Evolutionary conservation across 2,888 invertebrate genomes (phyloP), one percentile per base, ranked within the genome.

Genomic region (Malachius bipustulatus): DNA sequence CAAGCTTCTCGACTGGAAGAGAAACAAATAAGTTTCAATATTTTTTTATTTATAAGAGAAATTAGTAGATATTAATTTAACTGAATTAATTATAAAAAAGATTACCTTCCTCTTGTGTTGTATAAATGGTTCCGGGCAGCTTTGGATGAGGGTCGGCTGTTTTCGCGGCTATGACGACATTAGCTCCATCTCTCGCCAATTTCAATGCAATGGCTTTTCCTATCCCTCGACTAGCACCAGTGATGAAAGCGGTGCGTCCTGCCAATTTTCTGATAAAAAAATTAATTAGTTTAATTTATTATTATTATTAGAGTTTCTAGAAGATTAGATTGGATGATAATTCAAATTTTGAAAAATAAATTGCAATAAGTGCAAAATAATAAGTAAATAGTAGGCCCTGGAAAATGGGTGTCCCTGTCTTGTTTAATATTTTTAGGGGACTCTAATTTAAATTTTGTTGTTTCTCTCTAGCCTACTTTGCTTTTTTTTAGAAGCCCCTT

Each of bases 181-280:
- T 91, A 0, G 90, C 91, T 15, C 91, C 91, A 73, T 93, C 90
- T 60, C 71, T 76, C 0, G 94, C 91, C 2, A 83, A 83, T 65
- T 90, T 94, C 37, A 94, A 57, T 3, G 93, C 96, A 48, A 97
- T 94, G 10, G 82, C 83, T 64, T 91, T 87, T 1, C 97, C 97
- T 53, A 97, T 97, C 15, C 97, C 97, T 49, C 97, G 73, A 35
- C 91, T 93, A 10, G 90, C 96, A 29, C 97, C 97, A 15, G 94
- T 93, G 45, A 97, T 88, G 54, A 96, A 93, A 36, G 93, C 65
- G 2, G 96, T 96, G 46, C 80, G 78, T 2, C 94, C 94, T 44
- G 87, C 87, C 45, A 84, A 65, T 63, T 76, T 77, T 35, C 80
- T 77, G n/a, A n/a, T n/a, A n/a, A n/a, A n/a, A n/a, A n/a, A n/a